Percentiles rank a stretch among this genome's conserved stretches.
phyloP scores from a whole-genome alignment of 2,888 invertebrate genomes.

The Mechanitis mazaeus region DNA sequence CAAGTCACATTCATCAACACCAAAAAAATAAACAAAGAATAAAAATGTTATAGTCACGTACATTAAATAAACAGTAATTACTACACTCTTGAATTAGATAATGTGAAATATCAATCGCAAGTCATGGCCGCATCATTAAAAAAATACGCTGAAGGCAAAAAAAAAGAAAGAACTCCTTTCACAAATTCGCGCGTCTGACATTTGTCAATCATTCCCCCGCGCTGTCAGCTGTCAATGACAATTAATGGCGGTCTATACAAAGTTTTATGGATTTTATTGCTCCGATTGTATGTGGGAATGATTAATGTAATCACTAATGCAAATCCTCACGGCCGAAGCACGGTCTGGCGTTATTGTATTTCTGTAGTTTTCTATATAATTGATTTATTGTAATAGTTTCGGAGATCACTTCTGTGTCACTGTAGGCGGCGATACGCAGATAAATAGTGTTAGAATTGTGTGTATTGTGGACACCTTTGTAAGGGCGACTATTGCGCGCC shows the following conservation, averaged over 20 bases:
- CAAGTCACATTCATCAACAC: conserved; percentile 1
- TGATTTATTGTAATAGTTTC: conserved; percentile 64
- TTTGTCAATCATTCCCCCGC: conserved; percentile 72
- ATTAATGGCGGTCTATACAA: conserved; percentile 71
- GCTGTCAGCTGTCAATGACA: conserved; percentile 73
- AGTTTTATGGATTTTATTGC: conserved; percentile 72
- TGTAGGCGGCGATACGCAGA: conserved; percentile 42
- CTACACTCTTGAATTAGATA: conserved; percentile 18
- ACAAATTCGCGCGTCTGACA: conserved; percentile 56
- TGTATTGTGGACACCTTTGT: conserved; percentile 12
- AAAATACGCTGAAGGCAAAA: conserved; percentile 40
- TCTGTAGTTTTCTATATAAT: conserved; percentile 62
- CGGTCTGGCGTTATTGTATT: conserved; percentile 52
- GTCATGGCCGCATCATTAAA: conserved; percentile 46
- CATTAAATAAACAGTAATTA: conserved; percentile 22
- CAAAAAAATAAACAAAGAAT: conserved; percentile 9
- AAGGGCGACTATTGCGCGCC: conserved; percentile 6
- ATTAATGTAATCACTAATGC: conserved; percentile 76
- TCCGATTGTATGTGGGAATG: conserved; percentile 64
- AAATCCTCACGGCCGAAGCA: conserved; percentile 63
- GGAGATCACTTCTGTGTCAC: conserved; percentile 46
- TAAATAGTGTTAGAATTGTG: conserved; percentile 13
- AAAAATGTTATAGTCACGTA: conserved; percentile 16
- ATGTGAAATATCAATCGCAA: conserved; percentile 37
- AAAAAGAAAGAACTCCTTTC: conserved; percentile 37